phyloP scores from a whole-genome alignment of 2,797 vertebrate species.

The Sebastiscus albofasciatus region DNA sequence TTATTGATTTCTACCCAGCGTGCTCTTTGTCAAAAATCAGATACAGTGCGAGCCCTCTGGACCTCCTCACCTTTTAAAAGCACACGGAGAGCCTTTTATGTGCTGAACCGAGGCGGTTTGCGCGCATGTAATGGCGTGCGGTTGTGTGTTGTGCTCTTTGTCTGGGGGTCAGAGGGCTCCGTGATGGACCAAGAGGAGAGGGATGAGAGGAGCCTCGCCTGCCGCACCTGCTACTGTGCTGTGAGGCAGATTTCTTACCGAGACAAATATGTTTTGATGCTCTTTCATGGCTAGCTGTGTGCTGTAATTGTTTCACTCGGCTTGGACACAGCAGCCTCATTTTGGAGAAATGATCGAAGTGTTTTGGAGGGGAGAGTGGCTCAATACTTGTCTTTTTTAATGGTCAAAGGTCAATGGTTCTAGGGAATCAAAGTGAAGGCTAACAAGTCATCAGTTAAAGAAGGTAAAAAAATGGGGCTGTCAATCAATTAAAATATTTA shows the following conservation, averaged over 20 bases:
- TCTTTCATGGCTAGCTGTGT: constrained; percentile 4
- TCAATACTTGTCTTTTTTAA: not conserved
- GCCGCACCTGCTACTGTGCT: constrained; percentile 46
- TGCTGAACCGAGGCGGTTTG: constrained; percentile 65
- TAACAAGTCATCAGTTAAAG: not conserved
- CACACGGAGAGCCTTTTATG: constrained; percentile 90
- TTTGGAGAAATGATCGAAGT: not conserved
- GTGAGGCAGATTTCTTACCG: constrained; percentile 57
- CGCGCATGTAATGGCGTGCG: constrained; percentile 52
- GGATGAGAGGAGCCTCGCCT: constrained; percentile 47
- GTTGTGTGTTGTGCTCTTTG: constrained; percentile 66
- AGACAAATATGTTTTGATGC: constrained; percentile 62
- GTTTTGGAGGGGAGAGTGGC: not conserved
- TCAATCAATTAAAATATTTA: too few relatives aligned
- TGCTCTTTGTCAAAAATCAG: constrained; percentile 99
- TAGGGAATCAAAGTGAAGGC: not conserved
- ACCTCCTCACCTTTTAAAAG: constrained; percentile 98
- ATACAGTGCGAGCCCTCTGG: constrained; percentile 91
- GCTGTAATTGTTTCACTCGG: constrained; percentile 19
- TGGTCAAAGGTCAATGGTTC: not conserved
- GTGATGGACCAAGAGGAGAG: constrained; percentile 56
- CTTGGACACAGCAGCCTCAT: not conserved
- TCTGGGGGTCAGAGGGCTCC: constrained; percentile 63
- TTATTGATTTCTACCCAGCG: constrained; percentile 96
- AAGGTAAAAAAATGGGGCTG: too few relatives aligned